phyloP scores from a whole-genome alignment of 1,140 invertebrate genomes.

The Anoplophora glabripennis region DNA sequence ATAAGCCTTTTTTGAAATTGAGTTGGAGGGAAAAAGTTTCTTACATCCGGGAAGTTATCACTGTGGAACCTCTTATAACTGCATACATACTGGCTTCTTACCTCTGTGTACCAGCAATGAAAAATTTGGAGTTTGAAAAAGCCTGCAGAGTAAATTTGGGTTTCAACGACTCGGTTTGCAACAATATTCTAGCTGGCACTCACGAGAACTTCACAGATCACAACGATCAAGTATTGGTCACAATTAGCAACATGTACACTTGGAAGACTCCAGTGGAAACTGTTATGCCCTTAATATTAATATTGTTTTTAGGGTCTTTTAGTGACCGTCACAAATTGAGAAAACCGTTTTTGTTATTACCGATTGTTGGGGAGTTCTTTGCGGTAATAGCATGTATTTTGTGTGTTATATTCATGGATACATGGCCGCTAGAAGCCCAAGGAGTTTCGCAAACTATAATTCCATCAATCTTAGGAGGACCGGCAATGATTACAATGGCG shows the following conservation, averaged over 20 bases:
- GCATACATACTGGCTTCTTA: slow-evolving; percentile 36
- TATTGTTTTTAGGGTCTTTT: slow-evolving; percentile 63
- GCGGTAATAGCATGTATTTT: slow-evolving; percentile 52
- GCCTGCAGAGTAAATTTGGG: slow-evolving; percentile 37
- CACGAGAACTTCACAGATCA: slow-evolving; percentile 27
- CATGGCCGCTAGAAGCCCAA: slow-evolving; percentile 54
- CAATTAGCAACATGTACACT: slow-evolving; percentile 44
- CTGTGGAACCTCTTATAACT: slow-evolving; percentile 43
- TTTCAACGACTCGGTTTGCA: slow-evolving; percentile 40
- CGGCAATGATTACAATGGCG: slow-evolving; percentile 55
- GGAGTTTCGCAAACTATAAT: slow-evolving; percentile 56
- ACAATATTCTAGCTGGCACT: slow-evolving; percentile 51
- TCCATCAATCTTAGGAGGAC: slow-evolving; percentile 56
- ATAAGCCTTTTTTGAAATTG: slow-evolving; percentile 34
- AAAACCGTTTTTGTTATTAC: slow-evolving; percentile 63
- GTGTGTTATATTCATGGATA: slow-evolving; percentile 53
- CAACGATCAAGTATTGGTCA: slow-evolving; percentile 38
- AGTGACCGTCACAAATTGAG: slow-evolving; percentile 61
- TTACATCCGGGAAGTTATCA: slow-evolving; percentile 40
- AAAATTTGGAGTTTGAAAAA: slow-evolving; percentile 41
- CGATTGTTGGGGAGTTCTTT: slow-evolving; percentile 59
- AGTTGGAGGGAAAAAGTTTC: slow-evolving; percentile 26
- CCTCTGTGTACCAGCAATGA: slow-evolving; percentile 35
- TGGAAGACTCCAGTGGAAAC: slow-evolving; percentile 46
- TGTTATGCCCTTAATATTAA: slow-evolving; percentile 55